Percentiles rank a stretch among this genome's conserved stretches.
These are phyloP conservation scores for Drosophila antonietae DNA, from an alignment of 2,888 invertebrate species.

Conservation along the genomic window DNA sequence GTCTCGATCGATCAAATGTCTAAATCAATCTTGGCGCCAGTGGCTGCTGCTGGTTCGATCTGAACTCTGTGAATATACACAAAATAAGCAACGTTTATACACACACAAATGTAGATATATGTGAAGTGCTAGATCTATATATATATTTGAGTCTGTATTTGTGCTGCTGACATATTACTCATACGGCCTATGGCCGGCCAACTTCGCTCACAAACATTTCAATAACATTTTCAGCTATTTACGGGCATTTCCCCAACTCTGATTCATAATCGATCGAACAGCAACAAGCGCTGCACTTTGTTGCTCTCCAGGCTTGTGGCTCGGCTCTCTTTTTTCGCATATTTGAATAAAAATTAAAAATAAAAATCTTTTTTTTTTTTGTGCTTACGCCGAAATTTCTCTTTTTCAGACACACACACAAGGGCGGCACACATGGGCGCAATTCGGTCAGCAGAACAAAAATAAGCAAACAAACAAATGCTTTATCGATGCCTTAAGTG, in stretches of 20 bases:
- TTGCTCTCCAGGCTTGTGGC: neutral
- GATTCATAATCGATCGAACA: slow-evolving; percentile 28
- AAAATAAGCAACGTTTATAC: neutral
- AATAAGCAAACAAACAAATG: slow-evolving; percentile 15
- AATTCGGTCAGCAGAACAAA: slow-evolving; percentile 13
- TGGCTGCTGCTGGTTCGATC: neutral
- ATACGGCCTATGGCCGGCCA: slow-evolving; percentile 11
- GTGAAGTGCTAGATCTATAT: no score
- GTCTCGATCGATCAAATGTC: neutral
- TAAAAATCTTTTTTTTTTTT: neutral
- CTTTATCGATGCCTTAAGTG: neutral
- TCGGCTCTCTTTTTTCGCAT: slow-evolving; percentile 7
- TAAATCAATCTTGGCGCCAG: neutral
- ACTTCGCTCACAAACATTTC: neutral
- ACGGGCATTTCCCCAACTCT: slow-evolving; percentile 46
- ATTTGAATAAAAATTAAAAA: neutral
- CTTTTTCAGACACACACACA: slow-evolving; percentile 12
- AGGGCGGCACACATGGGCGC: neutral
- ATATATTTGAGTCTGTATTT: neutral
- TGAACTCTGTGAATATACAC: slow-evolving; percentile 1
- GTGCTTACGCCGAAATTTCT: slow-evolving; percentile 17
- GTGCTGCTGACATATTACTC: slow-evolving; percentile 29
- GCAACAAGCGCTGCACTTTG: slow-evolving; percentile 24
- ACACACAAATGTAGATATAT: neutral
- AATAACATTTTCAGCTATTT: slow-evolving; percentile 20